phyloP scores from a whole-genome alignment of 2,113 vertebrate species.

The Hyperopisus bebe region DNA sequence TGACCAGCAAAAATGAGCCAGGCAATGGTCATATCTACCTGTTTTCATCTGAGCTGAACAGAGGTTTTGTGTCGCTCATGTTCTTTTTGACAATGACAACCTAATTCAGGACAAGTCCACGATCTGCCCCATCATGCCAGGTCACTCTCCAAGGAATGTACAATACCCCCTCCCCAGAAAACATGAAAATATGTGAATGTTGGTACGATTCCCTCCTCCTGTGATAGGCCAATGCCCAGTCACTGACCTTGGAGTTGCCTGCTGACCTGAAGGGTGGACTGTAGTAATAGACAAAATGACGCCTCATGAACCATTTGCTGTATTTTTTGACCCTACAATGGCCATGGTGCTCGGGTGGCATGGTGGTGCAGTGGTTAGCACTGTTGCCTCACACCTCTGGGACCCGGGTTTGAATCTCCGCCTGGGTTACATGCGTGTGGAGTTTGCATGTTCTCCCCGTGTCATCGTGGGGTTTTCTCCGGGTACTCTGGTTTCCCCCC shows the following conservation, averaged over 20 bases:
- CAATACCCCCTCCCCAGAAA: not conserved
- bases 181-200: not conserved
- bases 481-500: too few relatives aligned
- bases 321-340: too few relatives aligned
- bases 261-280: not conserved
- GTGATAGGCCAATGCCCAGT: not conserved
- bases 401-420: too few relatives aligned
- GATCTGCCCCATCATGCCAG: not conserved
- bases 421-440: too few relatives aligned
- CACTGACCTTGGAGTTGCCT: not conserved
- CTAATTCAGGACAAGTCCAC: not conserved
- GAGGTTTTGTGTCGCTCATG: not conserved
- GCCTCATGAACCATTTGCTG: too few relatives aligned
- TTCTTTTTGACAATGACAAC: not conserved
- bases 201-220: not conserved
- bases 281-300: not conserved
- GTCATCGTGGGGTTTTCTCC: too few relatives aligned
- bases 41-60: not conserved
- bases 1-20: not conserved
- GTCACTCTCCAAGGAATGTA: not conserved
- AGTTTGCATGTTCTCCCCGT: too few relatives aligned
- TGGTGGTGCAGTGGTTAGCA: too few relatives aligned
- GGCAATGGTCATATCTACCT: not conserved
- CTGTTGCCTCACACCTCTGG: too few relatives aligned
- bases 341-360: too few relatives aligned